Conservation (phyloP, 1,140 invertebrate genomes). For the Scaptomyza pallida region DNA sequence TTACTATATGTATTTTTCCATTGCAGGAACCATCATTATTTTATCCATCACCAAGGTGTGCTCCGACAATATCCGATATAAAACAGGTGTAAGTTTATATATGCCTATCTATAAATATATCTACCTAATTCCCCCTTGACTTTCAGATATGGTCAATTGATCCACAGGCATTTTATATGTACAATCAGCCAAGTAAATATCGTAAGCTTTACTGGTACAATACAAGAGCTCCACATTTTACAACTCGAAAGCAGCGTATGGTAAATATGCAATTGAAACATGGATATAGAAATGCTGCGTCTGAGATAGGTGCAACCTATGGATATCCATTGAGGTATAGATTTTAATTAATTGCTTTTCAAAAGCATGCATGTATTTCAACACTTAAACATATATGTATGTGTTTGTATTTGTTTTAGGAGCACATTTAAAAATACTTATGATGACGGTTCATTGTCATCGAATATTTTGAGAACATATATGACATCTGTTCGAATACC, state of each 20-base stretch:
- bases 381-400: neutral
- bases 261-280: conserved; percentile 15
- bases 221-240: conserved; percentile 4
- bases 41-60: neutral
- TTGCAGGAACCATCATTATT: conserved; percentile 19
- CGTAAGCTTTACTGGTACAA: conserved; percentile 29
- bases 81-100: conserved; percentile 17
- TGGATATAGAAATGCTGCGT: conserved; percentile 11
- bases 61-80: conserved; percentile 15
- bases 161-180: conserved; percentile 9
- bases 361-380: neutral
- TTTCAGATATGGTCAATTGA: conserved; percentile 5
- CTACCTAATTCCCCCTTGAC: no score
- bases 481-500: conserved; percentile 3
- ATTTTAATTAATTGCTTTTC: neutral
- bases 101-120: no score
- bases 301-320: conserved; percentile 3
- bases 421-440: conserved; percentile 4
- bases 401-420: conserved; percentile 4
- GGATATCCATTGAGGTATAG: conserved; percentile 16
- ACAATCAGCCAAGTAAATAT: conserved; percentile 23
- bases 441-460: conserved; percentile 12
- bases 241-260: conserved; percentile 17
- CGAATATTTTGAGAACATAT: conserved; percentile 7
- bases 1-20: neutral